Percentiles rank a stretch among this genome's conserved stretches.
Evolutionary conservation across 2,797 vertebrate genomes (phyloP).

Genomic region (Spea hammondii): DNA sequence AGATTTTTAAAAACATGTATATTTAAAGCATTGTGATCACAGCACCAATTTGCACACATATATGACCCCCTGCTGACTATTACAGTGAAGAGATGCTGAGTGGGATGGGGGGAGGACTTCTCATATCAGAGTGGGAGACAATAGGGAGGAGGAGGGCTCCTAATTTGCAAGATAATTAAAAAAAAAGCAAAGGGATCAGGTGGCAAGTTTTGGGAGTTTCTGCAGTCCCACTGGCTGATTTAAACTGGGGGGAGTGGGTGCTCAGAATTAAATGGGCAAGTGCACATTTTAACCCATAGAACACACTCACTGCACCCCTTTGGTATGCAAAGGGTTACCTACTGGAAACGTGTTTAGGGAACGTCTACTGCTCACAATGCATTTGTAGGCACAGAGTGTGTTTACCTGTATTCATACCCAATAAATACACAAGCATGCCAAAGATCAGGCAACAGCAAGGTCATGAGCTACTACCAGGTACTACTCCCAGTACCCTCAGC

Average conservation of each 20-base stretch:
- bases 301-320: not conserved
- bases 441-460: no score
- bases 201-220: not conserved
- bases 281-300: not conserved
- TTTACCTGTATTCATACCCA: no score
- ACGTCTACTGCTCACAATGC: no score
- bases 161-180: slow-evolving; percentile 22
- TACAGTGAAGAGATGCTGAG: not conserved
- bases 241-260: slow-evolving; percentile 6
- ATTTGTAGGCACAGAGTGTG: no score
- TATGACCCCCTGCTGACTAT: not conserved
- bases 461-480: no score
- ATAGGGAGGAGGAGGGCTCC: slow-evolving; percentile 16
- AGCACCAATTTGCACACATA: no score
- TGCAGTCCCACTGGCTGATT: slow-evolving; percentile 26
- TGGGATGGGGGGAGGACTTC: slow-evolving; percentile 14
- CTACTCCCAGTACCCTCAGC: no score
- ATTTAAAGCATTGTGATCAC: no score
- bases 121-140: slow-evolving; percentile 1
- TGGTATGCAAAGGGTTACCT: not conserved
- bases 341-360: not conserved
- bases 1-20: no score
- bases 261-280: not conserved
- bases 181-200: slow-evolving; percentile 18
- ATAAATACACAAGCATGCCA: no score